Conservation (phyloP, 30 jellyfish, hydroid and myxozoan species). For the Hydractinia echinata region DNA sequence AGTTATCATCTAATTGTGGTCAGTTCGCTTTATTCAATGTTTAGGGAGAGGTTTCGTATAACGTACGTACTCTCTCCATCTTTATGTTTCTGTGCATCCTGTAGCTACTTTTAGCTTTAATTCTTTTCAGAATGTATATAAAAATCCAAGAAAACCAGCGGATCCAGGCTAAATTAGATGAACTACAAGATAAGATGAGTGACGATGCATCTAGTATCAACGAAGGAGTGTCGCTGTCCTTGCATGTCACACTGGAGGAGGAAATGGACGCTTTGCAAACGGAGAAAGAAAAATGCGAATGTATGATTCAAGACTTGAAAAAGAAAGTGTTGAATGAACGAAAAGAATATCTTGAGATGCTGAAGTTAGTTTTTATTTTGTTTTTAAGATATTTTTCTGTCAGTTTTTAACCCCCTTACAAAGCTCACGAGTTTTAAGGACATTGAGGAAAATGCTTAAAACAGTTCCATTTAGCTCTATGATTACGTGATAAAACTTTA, state of each 20-base stretch:
- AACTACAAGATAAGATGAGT: slow-evolving; percentile 41
- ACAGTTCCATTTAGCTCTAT: too few species aligned
- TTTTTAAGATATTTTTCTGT: too few species aligned
- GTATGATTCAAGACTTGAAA: slow-evolving; percentile 40
- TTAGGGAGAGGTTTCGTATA: background rate
- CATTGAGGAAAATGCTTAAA: too few species aligned
- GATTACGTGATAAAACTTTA: too few species aligned
- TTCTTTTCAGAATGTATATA: slow-evolving; percentile 47
- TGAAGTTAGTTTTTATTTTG: slow-evolving; percentile 41
- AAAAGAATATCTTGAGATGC: slow-evolving; percentile 60
- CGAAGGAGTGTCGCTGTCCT: slow-evolving; percentile 11
- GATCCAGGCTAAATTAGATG: slow-evolving; percentile 35
- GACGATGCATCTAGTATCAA: background rate
- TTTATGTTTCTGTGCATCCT: background rate
- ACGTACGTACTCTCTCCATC: background rate
- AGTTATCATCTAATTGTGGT: too few species aligned
- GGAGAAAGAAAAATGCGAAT: slow-evolving; percentile 56
- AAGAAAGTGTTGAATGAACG: slow-evolving; percentile 56
- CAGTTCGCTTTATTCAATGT: background rate
- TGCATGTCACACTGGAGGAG: slow-evolving; percentile 27
- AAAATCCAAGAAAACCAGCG: slow-evolving; percentile 60
- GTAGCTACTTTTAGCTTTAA: background rate
- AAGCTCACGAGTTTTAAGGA: too few species aligned
- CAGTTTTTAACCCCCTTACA: too few species aligned
- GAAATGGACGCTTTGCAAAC: slow-evolving; percentile 52